These are phyloP conservation scores for Sceloporus undulatus DNA, from an alignment of 2,113 vertebrate species.

Conservation along the genomic window DNA sequence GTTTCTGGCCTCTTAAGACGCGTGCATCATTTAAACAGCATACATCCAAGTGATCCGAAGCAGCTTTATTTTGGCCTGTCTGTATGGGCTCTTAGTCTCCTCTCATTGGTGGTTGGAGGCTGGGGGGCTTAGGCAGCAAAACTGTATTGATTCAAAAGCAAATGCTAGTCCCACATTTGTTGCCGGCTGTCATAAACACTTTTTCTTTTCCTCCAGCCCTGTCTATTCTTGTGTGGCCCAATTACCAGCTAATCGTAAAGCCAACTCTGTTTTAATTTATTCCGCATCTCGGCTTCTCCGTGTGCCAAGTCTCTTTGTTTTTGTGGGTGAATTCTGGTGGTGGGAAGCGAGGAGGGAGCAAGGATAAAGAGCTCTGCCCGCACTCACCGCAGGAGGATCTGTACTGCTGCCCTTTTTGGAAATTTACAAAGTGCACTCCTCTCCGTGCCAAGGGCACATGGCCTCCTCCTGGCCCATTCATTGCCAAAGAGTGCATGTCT, in stretches of 20 bases:
- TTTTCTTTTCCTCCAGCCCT: slow-evolving; percentile 6
- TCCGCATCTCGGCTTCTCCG: slow-evolving; percentile 72
- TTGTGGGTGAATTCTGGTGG: too few species aligned
- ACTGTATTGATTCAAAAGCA: background rate
- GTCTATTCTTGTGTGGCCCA: slow-evolving; percentile 61
- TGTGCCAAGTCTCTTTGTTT: slow-evolving; percentile 65
- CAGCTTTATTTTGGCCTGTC: too few species aligned
- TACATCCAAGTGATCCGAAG: too few species aligned
- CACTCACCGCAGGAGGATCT: slow-evolving; percentile 70
- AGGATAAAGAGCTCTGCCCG: slow-evolving; percentile 29
- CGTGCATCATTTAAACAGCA: too few species aligned
- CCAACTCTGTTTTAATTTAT: slow-evolving; percentile 72
- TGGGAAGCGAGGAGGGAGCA: too few species aligned
- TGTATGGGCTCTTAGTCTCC: background rate
- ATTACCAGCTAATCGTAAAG: slow-evolving; percentile 72
- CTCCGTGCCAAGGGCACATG: slow-evolving; percentile 76
- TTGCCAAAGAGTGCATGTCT: slow-evolving; percentile 67
- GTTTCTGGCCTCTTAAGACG: too few species aligned
- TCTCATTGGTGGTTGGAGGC: too few species aligned
- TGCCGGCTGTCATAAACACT: background rate
- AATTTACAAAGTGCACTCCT: slow-evolving; percentile 80
- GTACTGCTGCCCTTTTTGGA: slow-evolving; percentile 82
- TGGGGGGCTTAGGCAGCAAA: background rate
- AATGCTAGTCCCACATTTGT: background rate
- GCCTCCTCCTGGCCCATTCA: slow-evolving; percentile 74